Evolutionary conservation across 2,888 invertebrate species (phyloP).

Genomic region (Oligia latruncula): DNA sequence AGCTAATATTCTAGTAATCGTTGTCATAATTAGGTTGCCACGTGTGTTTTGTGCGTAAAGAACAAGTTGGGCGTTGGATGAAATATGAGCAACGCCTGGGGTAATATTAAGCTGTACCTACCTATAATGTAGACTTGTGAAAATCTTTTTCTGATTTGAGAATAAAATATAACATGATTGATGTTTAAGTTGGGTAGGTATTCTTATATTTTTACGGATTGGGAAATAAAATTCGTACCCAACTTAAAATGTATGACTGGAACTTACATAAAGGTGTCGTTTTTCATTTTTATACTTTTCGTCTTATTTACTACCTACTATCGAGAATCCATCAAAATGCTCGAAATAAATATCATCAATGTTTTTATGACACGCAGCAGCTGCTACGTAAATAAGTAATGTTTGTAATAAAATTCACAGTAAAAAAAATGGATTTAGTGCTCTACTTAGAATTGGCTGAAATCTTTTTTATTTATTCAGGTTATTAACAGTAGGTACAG

Average conservation of each 20-base stretch:
- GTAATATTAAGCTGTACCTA: not conserved
- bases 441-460: not conserved
- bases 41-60: not conserved
- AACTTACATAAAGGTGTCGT: not conserved
- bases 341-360: not conserved
- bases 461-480: not conserved
- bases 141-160: not conserved
- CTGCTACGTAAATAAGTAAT: not conserved
- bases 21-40: not conserved
- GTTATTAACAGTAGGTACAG: not conserved
- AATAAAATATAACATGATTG: not conserved
- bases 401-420: not conserved
- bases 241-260: not conserved
- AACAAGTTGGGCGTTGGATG: conserved; percentile 1
- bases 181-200: not conserved
- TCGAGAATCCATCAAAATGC: not conserved
- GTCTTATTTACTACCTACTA: not conserved
- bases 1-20: conserved; percentile 18
- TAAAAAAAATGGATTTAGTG: not conserved
- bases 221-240: not conserved
- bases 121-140: not conserved
- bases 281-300: not conserved
- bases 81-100: conserved; percentile 16
- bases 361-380: not conserved
- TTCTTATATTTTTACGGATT: not conserved